A percentile compares a stretch with the other conserved stretches of the same genome.
Conservation (phyloP, 2,797 vertebrate genomes). For the Podargus strigoides region DNA sequence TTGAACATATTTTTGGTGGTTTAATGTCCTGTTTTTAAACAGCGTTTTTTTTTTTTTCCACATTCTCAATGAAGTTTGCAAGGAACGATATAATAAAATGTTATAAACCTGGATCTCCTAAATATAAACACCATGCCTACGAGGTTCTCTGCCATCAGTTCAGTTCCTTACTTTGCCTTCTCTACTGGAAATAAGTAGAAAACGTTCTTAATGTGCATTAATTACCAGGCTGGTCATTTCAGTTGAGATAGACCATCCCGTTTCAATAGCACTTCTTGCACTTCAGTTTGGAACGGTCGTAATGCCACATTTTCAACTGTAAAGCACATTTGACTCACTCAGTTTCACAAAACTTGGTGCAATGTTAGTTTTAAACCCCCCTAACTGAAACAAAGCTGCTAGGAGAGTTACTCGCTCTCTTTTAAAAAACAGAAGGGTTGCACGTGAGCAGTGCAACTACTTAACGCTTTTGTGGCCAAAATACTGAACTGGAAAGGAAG, state of each 20-base stretch:
- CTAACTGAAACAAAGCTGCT: not conserved
- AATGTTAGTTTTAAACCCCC: not conserved
- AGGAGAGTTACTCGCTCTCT: not conserved
- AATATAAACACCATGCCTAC: not conserved
- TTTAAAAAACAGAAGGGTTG: not conserved
- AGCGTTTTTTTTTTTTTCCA: not conserved
- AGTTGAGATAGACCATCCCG: not conserved
- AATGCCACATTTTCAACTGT: not conserved
- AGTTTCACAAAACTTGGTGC: not conserved
- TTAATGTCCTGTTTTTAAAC: slow-evolving; percentile 10
- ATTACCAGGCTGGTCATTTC: not conserved
- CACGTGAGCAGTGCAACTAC: no score
- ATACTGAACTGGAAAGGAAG: not conserved
- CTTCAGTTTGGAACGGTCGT: not conserved
- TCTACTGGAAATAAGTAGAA: not conserved
- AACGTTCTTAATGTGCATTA: not conserved
- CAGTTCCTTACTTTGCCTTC: not conserved
- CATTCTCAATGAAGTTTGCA: not conserved
- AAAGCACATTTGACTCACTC: not conserved
- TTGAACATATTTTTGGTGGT: slow-evolving; percentile 20
- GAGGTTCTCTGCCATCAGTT: not conserved
- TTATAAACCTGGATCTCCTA: not conserved
- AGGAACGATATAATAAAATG: not conserved
- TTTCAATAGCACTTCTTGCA: not conserved
- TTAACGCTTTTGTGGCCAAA: not conserved